Evolutionary conservation across 2,797 vertebrate genomes (phyloP), one percentile per base, ranked within the genome.

Genomic region (Sebastes oblongus): DNA sequence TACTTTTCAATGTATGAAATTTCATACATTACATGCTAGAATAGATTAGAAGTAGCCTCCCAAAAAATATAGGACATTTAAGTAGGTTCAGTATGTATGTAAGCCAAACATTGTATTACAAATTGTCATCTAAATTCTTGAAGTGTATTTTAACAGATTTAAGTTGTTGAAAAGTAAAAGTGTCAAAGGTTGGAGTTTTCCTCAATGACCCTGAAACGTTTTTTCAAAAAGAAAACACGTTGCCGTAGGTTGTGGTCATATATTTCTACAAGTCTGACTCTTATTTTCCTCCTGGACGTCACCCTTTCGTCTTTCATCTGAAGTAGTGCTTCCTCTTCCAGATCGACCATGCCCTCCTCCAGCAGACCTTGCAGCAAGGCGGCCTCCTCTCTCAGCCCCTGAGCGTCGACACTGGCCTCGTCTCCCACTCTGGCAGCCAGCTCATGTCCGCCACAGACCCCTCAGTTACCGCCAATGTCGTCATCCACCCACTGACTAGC

Each of bases 281-380:
- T 46, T 18, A 8, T 9, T 66, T 56, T 46, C 34, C 27, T 32
- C 8, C 39, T 29, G 10, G 0, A 12, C 36, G 12, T 64, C 14
- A 24, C 14, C 10, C 36, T 56, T 66, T 66, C 24, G 16, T 34
- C 42, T 72, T 72, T 73, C 14, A 76, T 59, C 46, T 80, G 36
- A 88, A 32, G 32, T 20, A 7, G 3, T 8, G 2, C 30, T 56
- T 73, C 74, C 34, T 74, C 55, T 22, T 77, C 16, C 95, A 99
- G 98, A 99, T 99, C 0, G 98, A 99, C 86, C 97, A 96, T 0
- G 96, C 97, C 70, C 94, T 99, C 77, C 92, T 99, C 27, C 98
- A 99, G 92, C 98, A 99, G 88, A 98, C 98, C 0, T 87, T 99
- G n/a, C 98, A 99, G 69, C 98, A 98, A 86, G 93, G 96, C 4